A percentile compares a stretch with the other conserved stretches of the same genome.
phyloP scores from a whole-genome alignment of 64 coral and sea anemone species.

The Montipora foliosa region DNA sequence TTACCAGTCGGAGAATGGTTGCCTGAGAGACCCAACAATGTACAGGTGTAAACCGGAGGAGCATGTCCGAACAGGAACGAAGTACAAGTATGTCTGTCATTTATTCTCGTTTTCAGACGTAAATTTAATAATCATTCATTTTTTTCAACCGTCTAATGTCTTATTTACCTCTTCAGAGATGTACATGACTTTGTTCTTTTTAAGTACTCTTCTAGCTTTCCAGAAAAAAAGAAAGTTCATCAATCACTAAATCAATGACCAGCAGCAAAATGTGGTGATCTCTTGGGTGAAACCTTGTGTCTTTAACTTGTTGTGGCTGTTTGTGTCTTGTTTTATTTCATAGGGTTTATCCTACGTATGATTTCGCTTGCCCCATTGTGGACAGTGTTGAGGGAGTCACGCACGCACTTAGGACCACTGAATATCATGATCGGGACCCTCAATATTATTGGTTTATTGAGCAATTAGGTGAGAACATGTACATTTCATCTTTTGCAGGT shows the following conservation, averaged over 20 bases:
- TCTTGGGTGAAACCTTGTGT: no score
- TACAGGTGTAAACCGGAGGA: conserved; percentile 95
- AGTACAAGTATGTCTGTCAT: conserved; percentile 88
- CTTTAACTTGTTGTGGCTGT: not conserved
- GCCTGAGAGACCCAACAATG: conserved; percentile 93
- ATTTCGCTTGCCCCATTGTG: conserved; percentile 99
- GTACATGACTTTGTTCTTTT: no score
- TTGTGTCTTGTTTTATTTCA: not conserved
- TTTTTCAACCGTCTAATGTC: no score
- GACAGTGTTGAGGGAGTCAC: conserved; percentile 98
- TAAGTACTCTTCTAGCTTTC: not conserved
- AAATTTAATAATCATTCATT: no score
- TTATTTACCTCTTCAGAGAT: no score
- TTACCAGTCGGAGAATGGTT: conserved; percentile 93
- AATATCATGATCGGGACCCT: conserved; percentile 97
- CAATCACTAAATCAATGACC: no score
- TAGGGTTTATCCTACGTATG: conserved; percentile 97
- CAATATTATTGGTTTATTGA: conserved; percentile 98
- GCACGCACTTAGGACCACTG: conserved; percentile 94
- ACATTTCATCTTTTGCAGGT: no score
- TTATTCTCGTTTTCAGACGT: not conserved
- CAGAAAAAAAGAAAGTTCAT: not conserved
- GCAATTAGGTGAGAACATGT: conserved; percentile 66
- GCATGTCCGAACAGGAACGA: conserved; percentile 92
- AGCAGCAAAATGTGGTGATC: no score